phyloP scores from a whole-genome alignment of 1,140 invertebrate genomes.

The Paralvinella palmiformis region DNA sequence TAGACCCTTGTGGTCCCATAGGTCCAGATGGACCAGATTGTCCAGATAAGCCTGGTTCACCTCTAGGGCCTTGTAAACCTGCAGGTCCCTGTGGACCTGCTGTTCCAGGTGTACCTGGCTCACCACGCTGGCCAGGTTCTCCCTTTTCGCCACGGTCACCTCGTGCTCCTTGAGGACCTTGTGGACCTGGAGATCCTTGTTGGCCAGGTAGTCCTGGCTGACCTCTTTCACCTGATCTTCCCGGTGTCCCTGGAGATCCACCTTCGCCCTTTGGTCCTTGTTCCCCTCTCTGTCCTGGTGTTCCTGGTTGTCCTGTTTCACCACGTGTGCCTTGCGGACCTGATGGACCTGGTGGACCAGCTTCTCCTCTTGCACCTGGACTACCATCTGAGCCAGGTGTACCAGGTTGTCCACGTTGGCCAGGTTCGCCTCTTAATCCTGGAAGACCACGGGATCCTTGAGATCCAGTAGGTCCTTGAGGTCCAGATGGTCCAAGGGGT shows the following conservation, averaged over 20 bases:
- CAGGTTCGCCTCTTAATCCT: neutral
- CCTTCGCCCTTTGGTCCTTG: neutral
- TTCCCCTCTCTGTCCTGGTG: neutral
- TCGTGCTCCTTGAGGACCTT: constrained; percentile 5
- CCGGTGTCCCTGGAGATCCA: constrained; percentile 11
- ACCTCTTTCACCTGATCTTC: constrained; percentile 13
- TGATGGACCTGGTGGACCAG: constrained; percentile 51
- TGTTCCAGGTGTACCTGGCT: constrained; percentile 11
- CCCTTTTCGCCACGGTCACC: constrained; percentile 3
- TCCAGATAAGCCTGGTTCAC: constrained; percentile 5
- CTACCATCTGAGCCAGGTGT: constrained; percentile 31
- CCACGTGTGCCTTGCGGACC: neutral
- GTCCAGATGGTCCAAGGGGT: constrained; percentile 16
- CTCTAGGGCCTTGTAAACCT: constrained; percentile 6
- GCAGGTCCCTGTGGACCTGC: neutral
- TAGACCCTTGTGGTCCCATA: constrained; percentile 7
- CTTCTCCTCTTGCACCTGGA: neutral
- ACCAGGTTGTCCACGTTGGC: constrained; percentile 25
- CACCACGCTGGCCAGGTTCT: neutral
- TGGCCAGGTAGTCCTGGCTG: constrained; percentile 9
- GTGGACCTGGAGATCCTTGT: constrained; percentile 4
- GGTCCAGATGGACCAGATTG: constrained; percentile 12
- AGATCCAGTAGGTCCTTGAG: constrained; percentile 4
- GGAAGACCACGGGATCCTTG: neutral
- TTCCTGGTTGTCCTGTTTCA: too few relatives aligned